Evolutionary conservation across 2,888 invertebrate species (phyloP).

Genomic region (Miltochrista miniata): DNA sequence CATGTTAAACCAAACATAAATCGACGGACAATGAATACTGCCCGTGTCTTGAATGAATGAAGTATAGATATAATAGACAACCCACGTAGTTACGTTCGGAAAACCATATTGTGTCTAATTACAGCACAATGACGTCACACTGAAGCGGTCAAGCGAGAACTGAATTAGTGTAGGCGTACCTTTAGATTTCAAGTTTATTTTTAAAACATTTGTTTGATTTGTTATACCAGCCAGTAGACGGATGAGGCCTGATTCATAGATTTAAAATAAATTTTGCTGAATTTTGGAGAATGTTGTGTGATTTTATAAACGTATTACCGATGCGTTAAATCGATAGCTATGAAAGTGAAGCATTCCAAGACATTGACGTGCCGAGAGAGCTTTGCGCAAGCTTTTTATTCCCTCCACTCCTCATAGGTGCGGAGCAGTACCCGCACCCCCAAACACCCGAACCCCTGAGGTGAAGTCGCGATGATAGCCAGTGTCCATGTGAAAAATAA

Average conservation of each 20-base stretch:
- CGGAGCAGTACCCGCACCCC: too few species aligned
- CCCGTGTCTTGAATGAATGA: neutral
- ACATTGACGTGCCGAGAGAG: too few species aligned
- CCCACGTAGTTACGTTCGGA: conserved; percentile 18
- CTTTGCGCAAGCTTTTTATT: too few species aligned
- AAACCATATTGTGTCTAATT: conserved; percentile 32
- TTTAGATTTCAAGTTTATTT: conserved; percentile 18
- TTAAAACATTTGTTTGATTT: conserved; percentile 24
- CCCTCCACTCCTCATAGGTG: too few species aligned
- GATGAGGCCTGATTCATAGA: conserved; percentile 27
- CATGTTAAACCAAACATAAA: too few species aligned
- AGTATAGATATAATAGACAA: neutral
- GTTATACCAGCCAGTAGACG: conserved; percentile 25
- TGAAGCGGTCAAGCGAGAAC: conserved; percentile 23
- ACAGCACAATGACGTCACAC: conserved; percentile 24
- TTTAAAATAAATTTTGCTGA: neutral
- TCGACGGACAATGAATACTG: too few species aligned
- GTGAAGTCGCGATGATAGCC: too few species aligned
- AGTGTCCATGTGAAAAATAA: too few species aligned
- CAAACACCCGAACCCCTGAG: too few species aligned
- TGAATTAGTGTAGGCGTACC: conserved; percentile 27
- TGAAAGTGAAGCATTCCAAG: too few species aligned
- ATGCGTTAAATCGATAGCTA: too few species aligned
- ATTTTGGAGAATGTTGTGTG: neutral
- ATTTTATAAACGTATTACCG: too few species aligned